Evolutionary conservation across 2,797 vertebrate species (phyloP).

Genomic region (Percopsis omiscomaycus): DNA sequence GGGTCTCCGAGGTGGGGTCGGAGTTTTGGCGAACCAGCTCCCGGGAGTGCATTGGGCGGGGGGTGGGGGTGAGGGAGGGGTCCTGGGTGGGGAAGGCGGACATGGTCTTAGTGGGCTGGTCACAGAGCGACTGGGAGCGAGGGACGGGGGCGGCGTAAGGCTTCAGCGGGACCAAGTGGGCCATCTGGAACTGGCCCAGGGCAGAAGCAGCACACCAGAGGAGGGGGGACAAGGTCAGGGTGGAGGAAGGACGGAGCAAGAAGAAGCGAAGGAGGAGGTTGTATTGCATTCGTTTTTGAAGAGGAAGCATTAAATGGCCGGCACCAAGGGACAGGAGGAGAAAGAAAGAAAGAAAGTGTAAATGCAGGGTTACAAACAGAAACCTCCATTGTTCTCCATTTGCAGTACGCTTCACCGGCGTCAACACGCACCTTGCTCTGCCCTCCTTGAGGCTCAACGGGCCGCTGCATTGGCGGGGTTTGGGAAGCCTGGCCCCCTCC

Average conservation of each 20-base stretch:
- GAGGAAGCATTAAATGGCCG: conserved; percentile 16
- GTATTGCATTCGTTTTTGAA: background rate
- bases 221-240: conserved; percentile 25
- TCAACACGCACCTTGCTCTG: conserved; percentile 85
- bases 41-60: conserved; percentile 80
- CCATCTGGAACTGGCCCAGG: conserved; percentile 86
- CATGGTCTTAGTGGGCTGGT: conserved; percentile 91
- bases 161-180: conserved; percentile 90
- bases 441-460: conserved; percentile 89
- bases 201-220: conserved; percentile 38
- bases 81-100: conserved; percentile 91
- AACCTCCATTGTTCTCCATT: too few relatives aligned
- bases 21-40: conserved; percentile 90
- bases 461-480: conserved; percentile 92
- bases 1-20: conserved; percentile 90
- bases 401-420: background rate
- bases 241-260: conserved; percentile 16
- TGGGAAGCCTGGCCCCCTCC: conserved; percentile 78
- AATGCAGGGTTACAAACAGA: conserved; percentile 11
- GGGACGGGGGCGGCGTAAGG: conserved; percentile 91
- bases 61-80: conserved; percentile 80
- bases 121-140: conserved; percentile 92
- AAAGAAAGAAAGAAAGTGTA: conserved; percentile 33
- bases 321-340: conserved; percentile 16
- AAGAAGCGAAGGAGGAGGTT: conserved; percentile 15